Base-by-base conservation (phyloP, 2,113 vertebrate species). In the Corydoras sp. region DNA sequence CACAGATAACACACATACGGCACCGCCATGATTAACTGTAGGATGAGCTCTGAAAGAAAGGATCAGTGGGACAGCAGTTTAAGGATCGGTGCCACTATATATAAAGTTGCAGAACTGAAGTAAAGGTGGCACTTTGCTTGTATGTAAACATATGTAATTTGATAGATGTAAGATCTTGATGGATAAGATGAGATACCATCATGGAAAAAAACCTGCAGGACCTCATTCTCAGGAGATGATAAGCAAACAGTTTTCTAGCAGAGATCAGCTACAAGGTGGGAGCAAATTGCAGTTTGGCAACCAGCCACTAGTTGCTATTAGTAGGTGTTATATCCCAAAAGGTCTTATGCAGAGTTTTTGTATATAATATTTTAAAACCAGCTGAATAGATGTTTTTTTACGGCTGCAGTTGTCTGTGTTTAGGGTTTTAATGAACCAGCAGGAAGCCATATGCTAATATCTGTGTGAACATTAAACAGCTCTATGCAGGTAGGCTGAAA, bases 1-100 rank as follows among this genome's bases (percentile, higher is more conserved):
- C 89, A 91, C 32, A 91, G 85, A 1, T 69, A 78, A 73, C 90
- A 90, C 59, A 60, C 48, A 58, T 79, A 83, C 13, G 87, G 82
- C 11, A 89, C 88, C 43, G 86, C 82, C 88, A 91, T 91, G 66
- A 24, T 48, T 72, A 59, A 13, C 62, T 43, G 18, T 24, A 35
- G 9, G 3, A 43, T 12, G 12, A 9, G n/a, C 8, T 56, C 48
- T 14, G 49, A 51, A 70, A 50, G 30, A 15, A 24, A 11, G 13
- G 62, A 14, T 13, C 9, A 10, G 12, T 14, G 29, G 4, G 13
- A 48, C 12, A 24, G 43, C 13, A 13, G 55, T 7, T 9, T 59
- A 50, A 62, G 58, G 31, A 35, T 13, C 7, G 29, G 43, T 18
- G 70, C 64, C 75, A 9, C 12, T 75, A 80, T 79, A 71, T 79